Evolutionary conservation across 2,888 invertebrate species (phyloP), one percentile per base, ranked within the genome.

Genomic region (Troides aeacus): DNA sequence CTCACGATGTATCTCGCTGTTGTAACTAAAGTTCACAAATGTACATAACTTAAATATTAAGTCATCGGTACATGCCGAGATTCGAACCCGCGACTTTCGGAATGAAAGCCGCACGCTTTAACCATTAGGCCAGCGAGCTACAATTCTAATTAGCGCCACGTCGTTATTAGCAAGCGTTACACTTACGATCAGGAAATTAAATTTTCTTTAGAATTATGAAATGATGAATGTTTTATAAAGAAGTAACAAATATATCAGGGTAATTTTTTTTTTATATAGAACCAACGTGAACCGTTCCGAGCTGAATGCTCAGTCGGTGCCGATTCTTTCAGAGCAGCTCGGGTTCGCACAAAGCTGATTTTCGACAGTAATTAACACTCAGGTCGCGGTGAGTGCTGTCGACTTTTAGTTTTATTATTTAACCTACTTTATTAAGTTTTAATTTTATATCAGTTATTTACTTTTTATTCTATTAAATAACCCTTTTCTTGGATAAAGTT

Each of bases 311-410:
- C 59, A 69, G 46, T 61, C 80, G 84, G 59, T 65, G 76, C 83
- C 77, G 70, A 81, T 82, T 79, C 79, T 79, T 78, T 75, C 73
- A 72, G 71, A 77, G 74, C 75, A 74, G 73, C 68, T 69, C 71
- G 74, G 62, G 75, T 78, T 79, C 77, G 77, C 77, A 76, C 81
- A 82, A 79, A 79, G 79, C 72, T 74, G 63, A 84, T 86, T 76
- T 84, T 84, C 74, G 68, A 74, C 71, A 70, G 78, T 82, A 81
- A 84, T 85, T 84, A 83, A 82, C 78, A 77, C 74, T 74, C 76
- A 71, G 78, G 73, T 71, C 75, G 77, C 78, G 80, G 79, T 76
- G 77, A 79, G 77, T 75, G 74, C 61, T 70, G 71, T 72, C 70
- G 73, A 74, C 23, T 62, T 62, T 67, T 67, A 57, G 62, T 62